phyloP scores from a whole-genome alignment of 1,140 invertebrate species.

The Magallana angulata region DNA sequence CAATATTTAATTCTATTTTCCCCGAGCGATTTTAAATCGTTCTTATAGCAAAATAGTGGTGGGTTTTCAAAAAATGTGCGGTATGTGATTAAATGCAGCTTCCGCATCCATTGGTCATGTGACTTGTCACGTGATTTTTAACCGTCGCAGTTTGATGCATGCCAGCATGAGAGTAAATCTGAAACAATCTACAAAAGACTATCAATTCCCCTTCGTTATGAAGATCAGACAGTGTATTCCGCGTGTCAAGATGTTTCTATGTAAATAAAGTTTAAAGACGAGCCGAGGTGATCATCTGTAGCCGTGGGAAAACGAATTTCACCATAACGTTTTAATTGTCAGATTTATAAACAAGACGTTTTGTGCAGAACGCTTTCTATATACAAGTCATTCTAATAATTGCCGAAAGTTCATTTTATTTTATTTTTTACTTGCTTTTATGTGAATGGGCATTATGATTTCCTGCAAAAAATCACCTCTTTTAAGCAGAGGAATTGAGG shows the following conservation, averaged over 20 bases:
- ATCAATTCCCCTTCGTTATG: slow-evolving; percentile 35
- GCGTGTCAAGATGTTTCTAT: slow-evolving; percentile 37
- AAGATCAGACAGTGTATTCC: slow-evolving; percentile 31
- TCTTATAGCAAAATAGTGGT: too few relatives aligned
- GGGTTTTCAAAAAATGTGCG: neutral
- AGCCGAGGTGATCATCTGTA: slow-evolving; percentile 20
- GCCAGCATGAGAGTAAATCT: slow-evolving; percentile 8
- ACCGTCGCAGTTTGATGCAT: neutral
- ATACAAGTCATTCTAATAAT: slow-evolving; percentile 14
- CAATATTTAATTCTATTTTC: neutral
- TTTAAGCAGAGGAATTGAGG: neutral
- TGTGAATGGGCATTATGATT: neutral
- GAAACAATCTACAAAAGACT: slow-evolving; percentile 36
- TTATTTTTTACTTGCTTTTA: slow-evolving; percentile 13
- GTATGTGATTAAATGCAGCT: neutral
- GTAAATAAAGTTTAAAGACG: slow-evolving; percentile 37
- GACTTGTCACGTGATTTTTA: slow-evolving; percentile 10
- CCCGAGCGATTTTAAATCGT: too few relatives aligned
- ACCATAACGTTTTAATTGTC: slow-evolving; percentile 16
- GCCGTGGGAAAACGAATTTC: slow-evolving; percentile 21
- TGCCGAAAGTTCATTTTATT: slow-evolving; percentile 23
- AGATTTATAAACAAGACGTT: slow-evolving; percentile 17
- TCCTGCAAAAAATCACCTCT: neutral
- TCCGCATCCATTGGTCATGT: slow-evolving; percentile 2
- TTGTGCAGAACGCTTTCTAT: neutral